phyloP scores from a whole-genome alignment of 2,797 vertebrate species.

The Phrynocephalus vlangalii region DNA sequence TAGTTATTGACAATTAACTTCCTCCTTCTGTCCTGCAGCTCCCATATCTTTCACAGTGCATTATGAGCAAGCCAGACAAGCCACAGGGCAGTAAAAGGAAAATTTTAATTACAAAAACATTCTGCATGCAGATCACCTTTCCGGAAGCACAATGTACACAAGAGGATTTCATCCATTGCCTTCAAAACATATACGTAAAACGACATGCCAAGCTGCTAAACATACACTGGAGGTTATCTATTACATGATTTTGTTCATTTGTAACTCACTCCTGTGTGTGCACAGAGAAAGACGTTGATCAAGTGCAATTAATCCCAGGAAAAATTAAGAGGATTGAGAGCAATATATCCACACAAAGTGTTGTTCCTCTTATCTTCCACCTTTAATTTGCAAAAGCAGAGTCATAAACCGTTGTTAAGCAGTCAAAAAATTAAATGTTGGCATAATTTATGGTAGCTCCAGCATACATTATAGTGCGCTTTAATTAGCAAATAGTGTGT shows the following conservation, averaged over 20 bases:
- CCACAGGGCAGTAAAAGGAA: too few relatives aligned
- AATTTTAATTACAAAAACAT: too few relatives aligned
- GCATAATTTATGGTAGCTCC: constrained; percentile 78
- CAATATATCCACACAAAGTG: constrained; percentile 56
- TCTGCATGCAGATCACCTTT: too few relatives aligned
- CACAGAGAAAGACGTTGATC: neutral
- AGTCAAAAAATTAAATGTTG: constrained; percentile 79
- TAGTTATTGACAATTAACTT: too few relatives aligned
- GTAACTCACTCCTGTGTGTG: neutral
- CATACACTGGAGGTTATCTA: neutral
- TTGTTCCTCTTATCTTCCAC: constrained; percentile 55
- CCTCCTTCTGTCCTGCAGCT: too few relatives aligned
- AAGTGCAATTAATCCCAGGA: constrained; percentile 41
- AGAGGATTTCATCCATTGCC: too few relatives aligned
- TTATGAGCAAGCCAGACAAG: too few relatives aligned
- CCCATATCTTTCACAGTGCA: too few relatives aligned
- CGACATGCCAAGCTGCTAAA: constrained; percentile 9
- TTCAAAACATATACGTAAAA: constrained; percentile 24
- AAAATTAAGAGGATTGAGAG: constrained; percentile 45
- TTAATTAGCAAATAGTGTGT: constrained; percentile 80
- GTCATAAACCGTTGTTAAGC: constrained; percentile 73
- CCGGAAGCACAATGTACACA: too few relatives aligned
- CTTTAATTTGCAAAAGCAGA: constrained; percentile 73
- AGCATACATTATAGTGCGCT: constrained; percentile 74
- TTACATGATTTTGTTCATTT: constrained; percentile 13